Conservation (phyloP, 2,113 vertebrate genomes). For the Brienomyrus brachyistius region DNA sequence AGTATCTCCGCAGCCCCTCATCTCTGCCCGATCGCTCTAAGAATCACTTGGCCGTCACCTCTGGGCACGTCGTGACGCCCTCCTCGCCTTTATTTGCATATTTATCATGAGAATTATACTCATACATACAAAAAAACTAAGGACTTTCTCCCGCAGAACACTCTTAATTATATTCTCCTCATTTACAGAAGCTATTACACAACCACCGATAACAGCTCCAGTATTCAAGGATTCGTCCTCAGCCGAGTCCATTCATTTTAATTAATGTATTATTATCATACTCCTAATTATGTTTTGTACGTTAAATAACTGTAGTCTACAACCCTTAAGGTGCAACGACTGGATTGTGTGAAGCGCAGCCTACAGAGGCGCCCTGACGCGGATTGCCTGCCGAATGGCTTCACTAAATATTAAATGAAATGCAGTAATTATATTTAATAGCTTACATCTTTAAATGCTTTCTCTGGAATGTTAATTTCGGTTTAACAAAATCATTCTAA, state of each 20-base stretch:
- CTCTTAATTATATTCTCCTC: neutral
- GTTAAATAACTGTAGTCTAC: neutral
- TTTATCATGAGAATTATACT: neutral
- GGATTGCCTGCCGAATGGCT: neutral
- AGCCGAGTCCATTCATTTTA: neutral
- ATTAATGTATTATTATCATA: neutral
- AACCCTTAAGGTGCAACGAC: neutral
- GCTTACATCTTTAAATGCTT: slow-evolving; percentile 4
- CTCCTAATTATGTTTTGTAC: neutral
- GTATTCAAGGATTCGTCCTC: neutral
- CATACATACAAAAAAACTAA: neutral
- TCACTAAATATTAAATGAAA: neutral
- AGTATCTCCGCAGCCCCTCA: neutral
- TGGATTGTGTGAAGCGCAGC: neutral
- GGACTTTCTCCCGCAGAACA: neutral
- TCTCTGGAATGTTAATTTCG: neutral
- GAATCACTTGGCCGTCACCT: neutral
- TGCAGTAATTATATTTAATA: slow-evolving; percentile 3
- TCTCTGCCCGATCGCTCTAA: neutral
- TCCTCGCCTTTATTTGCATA: neutral
- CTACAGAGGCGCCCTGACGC: neutral
- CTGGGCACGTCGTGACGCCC: neutral
- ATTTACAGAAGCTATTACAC: neutral
- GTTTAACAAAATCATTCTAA: neutral
- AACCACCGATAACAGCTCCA: neutral